Evolutionary conservation across 2,888 invertebrate genomes (phyloP), one percentile per base, ranked within the genome.

Genomic region (Watsonalla binaria): DNA sequence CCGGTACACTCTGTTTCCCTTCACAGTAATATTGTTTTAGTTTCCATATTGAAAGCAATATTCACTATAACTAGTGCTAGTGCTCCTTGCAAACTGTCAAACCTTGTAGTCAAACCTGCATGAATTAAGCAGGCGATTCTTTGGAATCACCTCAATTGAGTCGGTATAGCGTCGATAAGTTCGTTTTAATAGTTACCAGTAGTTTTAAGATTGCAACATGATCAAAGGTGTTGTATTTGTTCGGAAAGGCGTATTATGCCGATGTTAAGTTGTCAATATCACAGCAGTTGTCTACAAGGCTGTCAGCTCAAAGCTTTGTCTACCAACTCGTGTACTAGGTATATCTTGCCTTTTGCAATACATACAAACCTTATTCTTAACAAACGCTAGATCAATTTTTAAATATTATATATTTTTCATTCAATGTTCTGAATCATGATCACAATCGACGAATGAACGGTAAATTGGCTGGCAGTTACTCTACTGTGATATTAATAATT

Each of bases 401-500:
- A 5, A 5, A 24, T 24, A 24, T 24, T 37, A 7, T 37, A 37
- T 37, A 5, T 37, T 37, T 8, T 37, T 42, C 42, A 5, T 11
- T 42, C 11, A 11, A 42, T 42, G 5, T 11, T 11, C 11, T 11
- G 5, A 42, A 5, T 42, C 42, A 42, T 42, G 11, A 42, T 42
- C 42, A 42, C 42, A 42, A 42, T 42, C 11, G 5, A 42, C 11
- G 42, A 42, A 42, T 42, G 11, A 24, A 42, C 47, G 24, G 45
- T 15, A 48, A 52, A 52, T 33, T 46, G 53, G 84, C 86, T 87
- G 90, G 81, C 89, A 86, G 87, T 85, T 85, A 75, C 70, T 83
- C 88, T 90, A 85, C 83, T 90, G 90, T 90, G 90, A 90, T 90
- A 89, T 90, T 89, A 76, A 89, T 88, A 86, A 86, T 86, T 84